Conservation (phyloP, 2,888 invertebrate genomes). For the Ametastegia equiseti region DNA sequence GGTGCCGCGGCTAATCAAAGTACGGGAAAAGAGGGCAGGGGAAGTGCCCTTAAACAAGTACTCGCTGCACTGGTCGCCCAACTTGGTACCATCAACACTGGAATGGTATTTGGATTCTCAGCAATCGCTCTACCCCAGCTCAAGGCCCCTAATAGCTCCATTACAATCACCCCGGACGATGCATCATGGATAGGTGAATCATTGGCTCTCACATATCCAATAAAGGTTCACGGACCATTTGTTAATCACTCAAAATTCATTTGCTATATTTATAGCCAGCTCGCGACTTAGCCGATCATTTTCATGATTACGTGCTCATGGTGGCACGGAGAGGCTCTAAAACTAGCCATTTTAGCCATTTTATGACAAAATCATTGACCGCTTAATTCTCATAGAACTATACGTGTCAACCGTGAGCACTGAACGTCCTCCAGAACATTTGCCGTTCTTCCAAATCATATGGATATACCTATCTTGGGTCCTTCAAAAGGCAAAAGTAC, state of each 20-base stretch:
- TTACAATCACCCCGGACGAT: constrained; percentile 77
- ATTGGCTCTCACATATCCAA: not conserved
- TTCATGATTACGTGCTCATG: not conserved
- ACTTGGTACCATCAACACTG: constrained; percentile 84
- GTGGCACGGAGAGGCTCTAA: too few relatives aligned
- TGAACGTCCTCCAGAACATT: too few relatives aligned
- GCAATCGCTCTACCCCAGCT: constrained; percentile 83
- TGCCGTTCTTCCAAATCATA: too few relatives aligned
- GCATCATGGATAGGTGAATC: constrained; percentile 83
- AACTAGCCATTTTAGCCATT: too few relatives aligned
- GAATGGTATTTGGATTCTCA: constrained; percentile 84
- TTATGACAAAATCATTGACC: too few relatives aligned
- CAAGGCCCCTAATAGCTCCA: constrained; percentile 75
- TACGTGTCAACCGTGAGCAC: too few relatives aligned
- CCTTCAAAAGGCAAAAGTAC: too few relatives aligned
- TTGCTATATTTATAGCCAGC: not conserved
- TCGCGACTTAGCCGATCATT: not conserved
- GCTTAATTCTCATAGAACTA: too few relatives aligned
- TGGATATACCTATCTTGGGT: too few relatives aligned
- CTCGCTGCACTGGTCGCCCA: constrained; percentile 82
- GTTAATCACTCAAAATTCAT: not conserved
- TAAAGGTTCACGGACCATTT: constrained; percentile 8
- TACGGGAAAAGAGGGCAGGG: constrained; percentile 57
- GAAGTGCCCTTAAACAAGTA: constrained; percentile 76
- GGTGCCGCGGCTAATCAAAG: not conserved